Conservation (phyloP, 2,888 invertebrate genomes). For the Achlya flavicornis region DNA sequence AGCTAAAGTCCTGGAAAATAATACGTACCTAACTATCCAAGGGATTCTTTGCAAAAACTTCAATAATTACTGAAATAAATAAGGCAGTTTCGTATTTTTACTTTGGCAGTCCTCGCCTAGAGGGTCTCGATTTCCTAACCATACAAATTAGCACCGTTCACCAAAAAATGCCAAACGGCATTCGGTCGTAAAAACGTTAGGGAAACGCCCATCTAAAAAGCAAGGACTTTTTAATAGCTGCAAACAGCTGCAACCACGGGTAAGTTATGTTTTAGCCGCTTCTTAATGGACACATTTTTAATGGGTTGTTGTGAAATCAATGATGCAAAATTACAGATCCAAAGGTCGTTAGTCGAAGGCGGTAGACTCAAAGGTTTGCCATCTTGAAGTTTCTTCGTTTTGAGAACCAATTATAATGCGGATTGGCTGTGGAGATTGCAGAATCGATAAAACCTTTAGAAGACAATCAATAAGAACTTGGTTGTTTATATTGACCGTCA, state of each 20-base stretch:
- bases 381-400: slow-evolving; percentile 17
- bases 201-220: slow-evolving; percentile 64
- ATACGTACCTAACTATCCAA: background rate
- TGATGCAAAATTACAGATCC: slow-evolving; percentile 57
- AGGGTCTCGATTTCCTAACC: slow-evolving; percentile 22
- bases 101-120: slow-evolving; percentile 27
- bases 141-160: slow-evolving; percentile 58
- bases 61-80: slow-evolving; percentile 42
- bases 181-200: slow-evolving; percentile 44
- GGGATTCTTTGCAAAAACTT: background rate
- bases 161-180: slow-evolving; percentile 52
- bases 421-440: slow-evolving; percentile 5
- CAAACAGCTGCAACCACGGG: slow-evolving; percentile 55
- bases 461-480: background rate
- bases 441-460: background rate
- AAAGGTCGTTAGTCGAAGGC: slow-evolving; percentile 36
- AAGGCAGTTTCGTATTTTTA: slow-evolving; percentile 31
- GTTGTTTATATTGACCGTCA: background rate
- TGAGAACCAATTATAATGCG: slow-evolving; percentile 15
- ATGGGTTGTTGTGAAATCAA: slow-evolving; percentile 62
- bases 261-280: slow-evolving; percentile 51
- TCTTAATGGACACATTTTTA: slow-evolving; percentile 54
- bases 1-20: background rate
- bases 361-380: slow-evolving; percentile 17
- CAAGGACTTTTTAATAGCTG: slow-evolving; percentile 58